Conservation (phyloP, 2,113 vertebrate species). For the Pholis gunnellus region DNA sequence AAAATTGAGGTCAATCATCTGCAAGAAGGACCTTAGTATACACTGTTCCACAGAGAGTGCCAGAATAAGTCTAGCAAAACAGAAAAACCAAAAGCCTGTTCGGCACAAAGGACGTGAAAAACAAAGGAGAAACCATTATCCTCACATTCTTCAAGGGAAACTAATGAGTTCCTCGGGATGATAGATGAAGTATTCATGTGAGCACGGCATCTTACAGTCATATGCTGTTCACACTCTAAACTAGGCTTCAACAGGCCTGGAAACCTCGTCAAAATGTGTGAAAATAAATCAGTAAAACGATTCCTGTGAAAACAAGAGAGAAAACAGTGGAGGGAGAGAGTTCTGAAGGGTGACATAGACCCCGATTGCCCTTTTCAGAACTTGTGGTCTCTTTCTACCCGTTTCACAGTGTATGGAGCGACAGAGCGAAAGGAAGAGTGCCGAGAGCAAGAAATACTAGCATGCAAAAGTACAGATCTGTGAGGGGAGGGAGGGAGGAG, state of each 20-base stretch:
- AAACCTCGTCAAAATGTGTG: slow-evolving; percentile 44
- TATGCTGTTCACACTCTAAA: slow-evolving; percentile 23
- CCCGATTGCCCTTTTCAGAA: slow-evolving; percentile 60
- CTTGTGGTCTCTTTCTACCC: slow-evolving; percentile 47
- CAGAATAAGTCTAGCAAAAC: slow-evolving; percentile 64
- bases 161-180: slow-evolving; percentile 53
- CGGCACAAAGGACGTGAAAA: slow-evolving; percentile 46
- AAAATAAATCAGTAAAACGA: slow-evolving; percentile 44
- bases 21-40: slow-evolving; percentile 55
- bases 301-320: slow-evolving; percentile 42
- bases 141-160: slow-evolving; percentile 44
- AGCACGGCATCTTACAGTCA: slow-evolving; percentile 28
- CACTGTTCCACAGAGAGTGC: slow-evolving; percentile 59
- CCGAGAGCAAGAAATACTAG: slow-evolving; percentile 75
- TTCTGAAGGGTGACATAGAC: slow-evolving; percentile 46
- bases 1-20: slow-evolving; percentile 67
- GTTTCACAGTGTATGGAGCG: slow-evolving; percentile 51
- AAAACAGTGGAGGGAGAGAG: slow-evolving; percentile 24
- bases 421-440: slow-evolving; percentile 65
- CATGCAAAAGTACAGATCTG: slow-evolving; percentile 71
- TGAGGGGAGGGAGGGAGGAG: slow-evolving; percentile 59
- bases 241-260: slow-evolving; percentile 22
- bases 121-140: slow-evolving; percentile 64
- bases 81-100: slow-evolving; percentile 57
- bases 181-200: slow-evolving; percentile 46